Evolutionary conservation across 2,113 vertebrate genomes (phyloP).

Genomic region (Brachypteracias leptosomus): DNA sequence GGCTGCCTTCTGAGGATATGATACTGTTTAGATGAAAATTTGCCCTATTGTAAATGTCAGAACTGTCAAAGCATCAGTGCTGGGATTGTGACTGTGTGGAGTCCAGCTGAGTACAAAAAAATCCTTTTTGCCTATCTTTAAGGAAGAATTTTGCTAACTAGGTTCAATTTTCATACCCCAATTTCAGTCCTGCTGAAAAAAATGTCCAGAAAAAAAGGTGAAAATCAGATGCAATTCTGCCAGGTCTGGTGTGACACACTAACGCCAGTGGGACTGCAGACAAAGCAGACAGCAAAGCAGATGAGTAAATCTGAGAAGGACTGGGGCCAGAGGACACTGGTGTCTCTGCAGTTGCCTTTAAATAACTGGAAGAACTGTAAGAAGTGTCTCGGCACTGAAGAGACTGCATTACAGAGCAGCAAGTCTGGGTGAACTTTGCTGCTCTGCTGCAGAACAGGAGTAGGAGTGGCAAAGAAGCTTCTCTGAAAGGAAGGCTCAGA

Average conservation of each 20-base stretch:
- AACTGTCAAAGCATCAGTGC: not conserved
- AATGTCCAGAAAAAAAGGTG: not conserved
- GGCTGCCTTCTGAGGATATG: not conserved
- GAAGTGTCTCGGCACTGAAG: not conserved
- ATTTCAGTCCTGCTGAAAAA: not conserved
- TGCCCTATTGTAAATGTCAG: not conserved
- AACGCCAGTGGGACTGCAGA: not conserved
- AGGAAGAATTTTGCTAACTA: not conserved
- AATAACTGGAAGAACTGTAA: not conserved
- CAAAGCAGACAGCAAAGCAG: not conserved
- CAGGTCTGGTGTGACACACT: not conserved
- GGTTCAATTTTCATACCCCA: not conserved
- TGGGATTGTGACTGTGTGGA: not conserved
- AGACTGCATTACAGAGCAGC: not conserved
- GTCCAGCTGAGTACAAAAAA: not conserved
- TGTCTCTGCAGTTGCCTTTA: not conserved
- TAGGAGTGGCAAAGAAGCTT: not conserved
- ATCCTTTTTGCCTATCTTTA: not conserved
- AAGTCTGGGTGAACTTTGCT: not conserved
- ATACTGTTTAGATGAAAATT: not conserved
- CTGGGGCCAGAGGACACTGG: not conserved
- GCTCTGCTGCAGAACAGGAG: not conserved
- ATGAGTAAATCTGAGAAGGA: not conserved
- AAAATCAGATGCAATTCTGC: not conserved
- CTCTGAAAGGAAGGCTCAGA: not conserved